Percentiles rank a stretch among this genome's conserved stretches.
phyloP scores from a whole-genome alignment of 2,797 vertebrate genomes.

The Buphagus erythrorhynchus region DNA sequence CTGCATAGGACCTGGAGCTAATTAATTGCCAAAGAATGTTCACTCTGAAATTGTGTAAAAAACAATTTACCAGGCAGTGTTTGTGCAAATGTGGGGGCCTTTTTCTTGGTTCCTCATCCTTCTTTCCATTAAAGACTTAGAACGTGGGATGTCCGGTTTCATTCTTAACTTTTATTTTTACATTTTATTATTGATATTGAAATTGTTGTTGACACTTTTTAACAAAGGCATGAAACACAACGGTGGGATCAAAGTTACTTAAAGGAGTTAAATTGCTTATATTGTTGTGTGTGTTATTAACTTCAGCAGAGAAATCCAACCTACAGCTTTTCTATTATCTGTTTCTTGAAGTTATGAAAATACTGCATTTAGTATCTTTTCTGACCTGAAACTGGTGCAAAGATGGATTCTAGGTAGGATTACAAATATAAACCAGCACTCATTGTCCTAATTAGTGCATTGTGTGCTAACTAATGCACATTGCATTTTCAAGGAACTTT shows the following conservation, averaged over 20 bases:
- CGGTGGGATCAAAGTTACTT: neutral
- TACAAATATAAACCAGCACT: neutral
- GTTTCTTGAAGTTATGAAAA: neutral
- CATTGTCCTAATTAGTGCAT: neutral
- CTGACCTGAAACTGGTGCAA: neutral
- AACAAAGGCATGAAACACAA: neutral
- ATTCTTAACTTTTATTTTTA: neutral
- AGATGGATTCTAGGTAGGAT: neutral
- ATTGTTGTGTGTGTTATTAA: neutral
- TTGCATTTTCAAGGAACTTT: neutral
- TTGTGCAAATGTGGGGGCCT: neutral
- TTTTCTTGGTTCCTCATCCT: neutral
- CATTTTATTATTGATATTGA: neutral
- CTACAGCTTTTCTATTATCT: neutral
- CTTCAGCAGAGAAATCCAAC: neutral
- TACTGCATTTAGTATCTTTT: neutral
- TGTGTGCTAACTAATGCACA: neutral
- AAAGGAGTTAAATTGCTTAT: neutral
- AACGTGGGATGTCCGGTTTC: neutral
- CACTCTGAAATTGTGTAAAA: neutral
- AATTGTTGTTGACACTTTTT: neutral
- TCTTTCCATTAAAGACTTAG: neutral
- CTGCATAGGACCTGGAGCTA: neutral
- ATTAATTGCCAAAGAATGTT: neutral
- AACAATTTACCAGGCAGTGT: neutral